These are phyloP conservation scores for Syncerus caffer DNA, from an alignment of 2,797 vertebrate genomes.

Conservation along the genomic window DNA sequence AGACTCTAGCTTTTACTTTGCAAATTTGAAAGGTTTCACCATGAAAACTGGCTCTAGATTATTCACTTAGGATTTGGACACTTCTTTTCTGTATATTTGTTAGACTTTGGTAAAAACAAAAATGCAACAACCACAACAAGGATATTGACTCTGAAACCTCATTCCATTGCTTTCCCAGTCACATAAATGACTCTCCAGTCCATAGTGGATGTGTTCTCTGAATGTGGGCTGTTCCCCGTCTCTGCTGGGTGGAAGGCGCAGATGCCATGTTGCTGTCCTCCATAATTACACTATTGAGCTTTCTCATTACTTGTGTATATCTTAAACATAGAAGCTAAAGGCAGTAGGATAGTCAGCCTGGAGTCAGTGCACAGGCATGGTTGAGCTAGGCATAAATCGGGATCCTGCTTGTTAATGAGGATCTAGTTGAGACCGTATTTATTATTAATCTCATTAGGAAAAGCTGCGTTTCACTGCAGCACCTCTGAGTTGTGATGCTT, in stretches of 20 bases:
- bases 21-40: background rate
- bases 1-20: background rate
- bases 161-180: background rate
- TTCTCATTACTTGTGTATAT: constrained; percentile 64
- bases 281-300: constrained; percentile 58
- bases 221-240: background rate
- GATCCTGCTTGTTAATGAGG: constrained; percentile 83
- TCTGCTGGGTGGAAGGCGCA: background rate
- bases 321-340: constrained; percentile 59
- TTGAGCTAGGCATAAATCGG: constrained; percentile 81
- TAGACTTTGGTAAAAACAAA: background rate
- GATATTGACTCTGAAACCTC: background rate
- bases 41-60: background rate
- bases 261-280: constrained; percentile 44
- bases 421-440: constrained; percentile 84
- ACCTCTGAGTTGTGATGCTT: background rate
- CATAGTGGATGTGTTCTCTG: background rate
- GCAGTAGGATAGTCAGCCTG: constrained; percentile 52
- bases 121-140: background rate
- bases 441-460: constrained; percentile 43
- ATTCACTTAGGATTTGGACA: background rate
- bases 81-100: background rate
- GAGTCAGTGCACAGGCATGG: background rate
- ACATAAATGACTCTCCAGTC: background rate
- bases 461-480: background rate